phyloP scores from a whole-genome alignment of 2,888 invertebrate species.

The Branchipolynoe longqiensis region DNA sequence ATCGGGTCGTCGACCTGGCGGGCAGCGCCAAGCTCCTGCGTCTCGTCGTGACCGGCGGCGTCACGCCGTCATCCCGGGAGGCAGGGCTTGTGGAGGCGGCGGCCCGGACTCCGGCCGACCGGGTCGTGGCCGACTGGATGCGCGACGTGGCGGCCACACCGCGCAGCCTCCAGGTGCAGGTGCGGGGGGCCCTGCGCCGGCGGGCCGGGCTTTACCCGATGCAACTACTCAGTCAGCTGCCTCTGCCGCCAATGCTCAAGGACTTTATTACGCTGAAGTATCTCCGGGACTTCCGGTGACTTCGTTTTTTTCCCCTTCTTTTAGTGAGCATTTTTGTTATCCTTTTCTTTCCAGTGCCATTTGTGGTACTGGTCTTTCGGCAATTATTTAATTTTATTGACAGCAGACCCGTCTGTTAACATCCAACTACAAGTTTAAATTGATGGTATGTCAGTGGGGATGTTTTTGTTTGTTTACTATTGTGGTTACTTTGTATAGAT shows the following conservation, averaged over 20 bases:
- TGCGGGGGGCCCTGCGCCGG: neutral
- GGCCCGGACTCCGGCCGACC: neutral
- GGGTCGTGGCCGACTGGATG: constrained; percentile 25
- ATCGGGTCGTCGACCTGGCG: neutral
- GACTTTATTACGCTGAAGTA: constrained; percentile 24
- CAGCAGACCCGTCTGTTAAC: too few species aligned
- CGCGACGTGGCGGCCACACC: neutral
- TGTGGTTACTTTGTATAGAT: too few species aligned
- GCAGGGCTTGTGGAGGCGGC: neutral
- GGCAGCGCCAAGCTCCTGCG: neutral
- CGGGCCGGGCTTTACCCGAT: neutral
- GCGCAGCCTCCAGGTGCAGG: neutral
- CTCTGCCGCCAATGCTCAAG: neutral
- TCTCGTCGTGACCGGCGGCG: neutral
- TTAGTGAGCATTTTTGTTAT: too few species aligned
- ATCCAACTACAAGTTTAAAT: too few species aligned
- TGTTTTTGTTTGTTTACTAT: too few species aligned
- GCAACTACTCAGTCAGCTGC: neutral
- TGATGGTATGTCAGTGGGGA: too few species aligned
- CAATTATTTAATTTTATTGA: too few species aligned
- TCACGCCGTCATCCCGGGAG: constrained; percentile 4
- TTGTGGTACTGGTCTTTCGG: too few species aligned
- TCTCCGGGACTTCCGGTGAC: neutral
- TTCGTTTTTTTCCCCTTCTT: too few species aligned
- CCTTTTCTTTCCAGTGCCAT: too few species aligned